Percentiles rank a stretch among this genome's conserved stretches.
phyloP scores from a whole-genome alignment of 2,113 vertebrate species.

The Propithecus coquereli region DNA sequence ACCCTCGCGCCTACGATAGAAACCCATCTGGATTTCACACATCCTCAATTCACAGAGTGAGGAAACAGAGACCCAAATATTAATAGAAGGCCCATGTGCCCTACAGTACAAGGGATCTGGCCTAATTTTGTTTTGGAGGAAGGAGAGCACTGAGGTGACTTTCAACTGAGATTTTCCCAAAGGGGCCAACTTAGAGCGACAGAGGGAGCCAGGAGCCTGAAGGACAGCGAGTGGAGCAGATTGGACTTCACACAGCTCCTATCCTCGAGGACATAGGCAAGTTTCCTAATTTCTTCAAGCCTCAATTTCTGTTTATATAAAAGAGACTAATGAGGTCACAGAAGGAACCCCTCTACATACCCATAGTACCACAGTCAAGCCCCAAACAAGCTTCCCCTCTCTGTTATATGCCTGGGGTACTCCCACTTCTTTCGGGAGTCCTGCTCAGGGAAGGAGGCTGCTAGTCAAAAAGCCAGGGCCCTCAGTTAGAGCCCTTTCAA shows the following conservation, averaged over 20 bases:
- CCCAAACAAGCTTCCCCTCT: not conserved
- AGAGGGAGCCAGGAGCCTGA: not conserved
- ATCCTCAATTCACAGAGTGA: not conserved
- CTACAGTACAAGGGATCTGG: not conserved
- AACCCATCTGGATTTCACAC: not conserved
- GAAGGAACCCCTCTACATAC: not conserved
- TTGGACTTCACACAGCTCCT: not conserved
- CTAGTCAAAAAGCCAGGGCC: not conserved
- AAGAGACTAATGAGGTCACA: not conserved
- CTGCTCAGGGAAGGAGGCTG: not conserved
- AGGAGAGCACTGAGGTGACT: not conserved
- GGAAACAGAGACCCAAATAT: not conserved
- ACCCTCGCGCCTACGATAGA: not conserved
- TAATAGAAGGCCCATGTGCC: not conserved
- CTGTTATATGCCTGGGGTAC: not conserved
- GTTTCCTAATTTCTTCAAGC: not conserved
- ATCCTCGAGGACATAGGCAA: not conserved
- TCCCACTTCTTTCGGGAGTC: not conserved
- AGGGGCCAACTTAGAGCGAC: not conserved
- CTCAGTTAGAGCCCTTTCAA: not conserved
- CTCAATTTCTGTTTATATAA: not conserved
- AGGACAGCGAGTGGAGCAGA: not conserved
- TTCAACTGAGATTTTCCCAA: not conserved
- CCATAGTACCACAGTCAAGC: not conserved
- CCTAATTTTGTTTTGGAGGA: not conserved